These are phyloP conservation scores for Neotragus pygmaeus DNA, from an alignment of 2,113 vertebrate genomes.

Conservation along the genomic window DNA sequence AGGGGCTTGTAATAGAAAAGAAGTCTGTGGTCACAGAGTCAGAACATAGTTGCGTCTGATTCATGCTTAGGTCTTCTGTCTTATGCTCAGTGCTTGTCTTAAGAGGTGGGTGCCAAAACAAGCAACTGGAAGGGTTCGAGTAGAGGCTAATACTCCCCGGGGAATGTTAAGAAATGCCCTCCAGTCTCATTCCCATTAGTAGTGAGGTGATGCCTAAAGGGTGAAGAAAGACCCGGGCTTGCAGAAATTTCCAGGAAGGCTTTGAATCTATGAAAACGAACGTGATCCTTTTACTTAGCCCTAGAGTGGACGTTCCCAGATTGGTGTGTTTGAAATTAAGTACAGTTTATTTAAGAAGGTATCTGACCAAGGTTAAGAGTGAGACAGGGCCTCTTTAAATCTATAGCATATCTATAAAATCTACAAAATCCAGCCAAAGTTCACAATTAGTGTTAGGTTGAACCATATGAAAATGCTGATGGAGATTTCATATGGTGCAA, in stretches of 20 bases:
- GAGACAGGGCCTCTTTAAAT: conserved; percentile 20
- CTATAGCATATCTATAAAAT: conserved; percentile 26
- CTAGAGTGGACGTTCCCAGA: neutral
- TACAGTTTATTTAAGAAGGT: conserved; percentile 42
- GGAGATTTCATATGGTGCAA: conserved; percentile 24
- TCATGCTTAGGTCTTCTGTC: neutral
- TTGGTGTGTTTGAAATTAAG: conserved; percentile 35
- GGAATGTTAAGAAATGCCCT: neutral
- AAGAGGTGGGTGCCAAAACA: neutral
- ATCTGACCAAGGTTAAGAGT: conserved; percentile 18
- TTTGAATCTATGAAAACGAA: conserved; percentile 7
- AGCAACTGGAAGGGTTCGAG: neutral
- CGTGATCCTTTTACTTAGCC: neutral
- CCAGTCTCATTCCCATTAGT: neutral
- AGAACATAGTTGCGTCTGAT: neutral
- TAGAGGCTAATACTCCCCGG: neutral
- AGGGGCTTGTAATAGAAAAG: conserved; percentile 3
- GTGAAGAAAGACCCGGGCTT: neutral
- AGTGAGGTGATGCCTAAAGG: neutral
- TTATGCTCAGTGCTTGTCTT: neutral
- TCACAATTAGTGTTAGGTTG: conserved; percentile 44
- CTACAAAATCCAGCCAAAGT: conserved; percentile 12
- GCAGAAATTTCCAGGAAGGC: conserved; percentile 11
- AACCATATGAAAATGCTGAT: conserved; percentile 28
- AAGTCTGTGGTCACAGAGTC: neutral